Evolutionary conservation across 2,888 invertebrate genomes (phyloP).

Genomic region (Antheraea assamensis): DNA sequence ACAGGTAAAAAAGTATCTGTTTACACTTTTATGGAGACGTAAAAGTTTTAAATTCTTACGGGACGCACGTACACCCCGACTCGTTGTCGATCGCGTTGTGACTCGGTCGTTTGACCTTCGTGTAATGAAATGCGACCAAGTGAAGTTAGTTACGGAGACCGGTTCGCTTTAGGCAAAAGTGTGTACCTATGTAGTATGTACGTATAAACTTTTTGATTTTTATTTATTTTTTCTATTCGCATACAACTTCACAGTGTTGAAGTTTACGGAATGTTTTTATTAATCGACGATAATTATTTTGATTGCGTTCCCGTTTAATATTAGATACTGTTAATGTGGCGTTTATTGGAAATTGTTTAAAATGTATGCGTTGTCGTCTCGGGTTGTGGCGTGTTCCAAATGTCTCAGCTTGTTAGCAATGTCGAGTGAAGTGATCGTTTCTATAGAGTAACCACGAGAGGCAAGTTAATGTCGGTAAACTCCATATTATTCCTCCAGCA

Average conservation of each 20-base stretch:
- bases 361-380: background rate
- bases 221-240: slow-evolving; percentile 46
- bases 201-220: slow-evolving; percentile 35
- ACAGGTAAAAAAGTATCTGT: slow-evolving; percentile 47
- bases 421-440: slow-evolving; percentile 1
- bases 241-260: slow-evolving; percentile 49
- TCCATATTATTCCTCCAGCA: background rate
- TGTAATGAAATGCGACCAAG: slow-evolving; percentile 60
- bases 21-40: slow-evolving; percentile 49
- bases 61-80: slow-evolving; percentile 41
- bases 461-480: background rate
- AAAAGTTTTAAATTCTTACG: slow-evolving; percentile 46
- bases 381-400: background rate
- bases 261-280: slow-evolving; percentile 30
- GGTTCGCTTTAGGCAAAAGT: slow-evolving; percentile 77
- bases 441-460: background rate
- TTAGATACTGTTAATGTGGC: background rate
- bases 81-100: slow-evolving; percentile 51
- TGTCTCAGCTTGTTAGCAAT: slow-evolving; percentile 11
- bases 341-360: slow-evolving; percentile 14
- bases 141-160: slow-evolving; percentile 68
- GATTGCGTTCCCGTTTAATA: background rate
- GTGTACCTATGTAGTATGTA: slow-evolving; percentile 32
- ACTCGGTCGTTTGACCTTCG: slow-evolving; percentile 67
- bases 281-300: background rate